Conservation (phyloP, 2,888 invertebrate species). For the Sepioteuthis lessoniana region DNA sequence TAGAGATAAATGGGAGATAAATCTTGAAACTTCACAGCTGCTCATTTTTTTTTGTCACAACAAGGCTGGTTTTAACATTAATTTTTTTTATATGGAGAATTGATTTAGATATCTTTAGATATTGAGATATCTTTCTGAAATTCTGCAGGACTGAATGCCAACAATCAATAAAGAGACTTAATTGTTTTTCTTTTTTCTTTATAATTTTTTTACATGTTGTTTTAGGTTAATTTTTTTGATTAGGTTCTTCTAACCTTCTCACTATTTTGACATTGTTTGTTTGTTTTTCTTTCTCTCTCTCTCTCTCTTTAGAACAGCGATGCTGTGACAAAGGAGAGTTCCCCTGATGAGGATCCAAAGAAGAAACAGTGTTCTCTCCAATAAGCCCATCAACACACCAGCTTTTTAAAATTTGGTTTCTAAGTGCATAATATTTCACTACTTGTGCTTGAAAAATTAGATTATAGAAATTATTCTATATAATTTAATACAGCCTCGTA, state of each 20-base stretch:
- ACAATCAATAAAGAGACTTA: too few relatives aligned
- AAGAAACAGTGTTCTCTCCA: background rate
- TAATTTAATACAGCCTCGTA: too few relatives aligned
- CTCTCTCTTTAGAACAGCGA: constrained; percentile 1
- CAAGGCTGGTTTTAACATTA: background rate
- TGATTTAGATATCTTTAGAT: background rate
- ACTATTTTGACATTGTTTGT: background rate
- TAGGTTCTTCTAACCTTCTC: background rate
- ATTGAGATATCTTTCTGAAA: background rate
- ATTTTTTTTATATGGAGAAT: too few relatives aligned
- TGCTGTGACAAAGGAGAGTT: background rate
- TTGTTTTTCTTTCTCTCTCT: background rate
- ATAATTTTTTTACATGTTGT: background rate
- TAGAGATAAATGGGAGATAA: too few relatives aligned
- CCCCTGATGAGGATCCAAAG: background rate
- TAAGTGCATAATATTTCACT: background rate
- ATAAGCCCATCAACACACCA: background rate
- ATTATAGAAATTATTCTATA: background rate
- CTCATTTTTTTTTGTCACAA: background rate
- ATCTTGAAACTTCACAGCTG: too few relatives aligned
- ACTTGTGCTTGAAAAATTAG: background rate
- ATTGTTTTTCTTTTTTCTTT: background rate
- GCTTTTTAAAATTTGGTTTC: background rate
- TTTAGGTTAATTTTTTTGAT: background rate
- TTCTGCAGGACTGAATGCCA: background rate